These are phyloP conservation scores for Halcyon senegalensis DNA, from an alignment of 2,113 vertebrate species.

Conservation along the genomic window DNA sequence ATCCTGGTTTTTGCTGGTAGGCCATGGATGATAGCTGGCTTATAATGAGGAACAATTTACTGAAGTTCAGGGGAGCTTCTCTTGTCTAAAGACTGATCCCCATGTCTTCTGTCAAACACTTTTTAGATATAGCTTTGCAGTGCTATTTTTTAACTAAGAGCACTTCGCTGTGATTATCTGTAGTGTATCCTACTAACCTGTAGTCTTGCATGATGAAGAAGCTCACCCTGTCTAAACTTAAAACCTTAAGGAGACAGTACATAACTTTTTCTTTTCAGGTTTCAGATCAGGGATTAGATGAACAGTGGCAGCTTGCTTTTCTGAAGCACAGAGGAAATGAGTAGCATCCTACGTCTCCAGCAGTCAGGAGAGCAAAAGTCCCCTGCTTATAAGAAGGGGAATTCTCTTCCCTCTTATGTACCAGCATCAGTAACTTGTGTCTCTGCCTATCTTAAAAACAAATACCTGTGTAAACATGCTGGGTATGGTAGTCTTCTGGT, in stretches of 20 bases:
- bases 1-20: background rate
- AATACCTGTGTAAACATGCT: fast-evolving
- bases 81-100: background rate
- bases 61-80: background rate
- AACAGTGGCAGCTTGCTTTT: background rate
- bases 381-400: background rate
- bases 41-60: background rate
- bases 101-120: background rate
- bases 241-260: background rate
- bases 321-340: background rate
- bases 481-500: background rate
- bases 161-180: background rate
- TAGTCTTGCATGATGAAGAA: background rate
- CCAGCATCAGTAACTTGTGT: background rate
- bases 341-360: background rate
- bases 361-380: background rate
- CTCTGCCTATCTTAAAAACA: background rate
- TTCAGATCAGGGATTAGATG: background rate
- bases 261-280: background rate
- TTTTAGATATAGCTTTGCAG: background rate
- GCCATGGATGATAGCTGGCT: background rate
- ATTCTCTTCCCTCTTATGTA: background rate
- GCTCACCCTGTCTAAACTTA: background rate
- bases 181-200: background rate
- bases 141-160: background rate